phyloP scores from a whole-genome alignment of 2,888 invertebrate species.

The Trachelus iudaicus region DNA sequence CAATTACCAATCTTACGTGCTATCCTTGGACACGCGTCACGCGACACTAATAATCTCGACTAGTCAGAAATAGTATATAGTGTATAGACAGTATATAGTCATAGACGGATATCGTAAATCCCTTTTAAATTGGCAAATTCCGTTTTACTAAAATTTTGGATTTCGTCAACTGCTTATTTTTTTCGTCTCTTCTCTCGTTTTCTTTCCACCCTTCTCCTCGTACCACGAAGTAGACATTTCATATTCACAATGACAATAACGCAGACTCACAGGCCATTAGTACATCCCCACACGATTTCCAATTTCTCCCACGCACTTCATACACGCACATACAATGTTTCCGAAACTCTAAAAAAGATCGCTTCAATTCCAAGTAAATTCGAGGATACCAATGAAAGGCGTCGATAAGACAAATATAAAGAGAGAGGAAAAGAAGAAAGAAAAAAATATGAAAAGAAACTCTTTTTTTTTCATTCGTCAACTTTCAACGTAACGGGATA shows the following conservation, averaged over 20 bases:
- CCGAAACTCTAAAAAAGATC: background rate
- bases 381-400: background rate
- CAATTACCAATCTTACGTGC: background rate
- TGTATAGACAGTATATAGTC: background rate
- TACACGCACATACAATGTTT: background rate
- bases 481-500: background rate
- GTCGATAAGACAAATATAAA: background rate
- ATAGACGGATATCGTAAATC: background rate
- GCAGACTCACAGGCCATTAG: background rate
- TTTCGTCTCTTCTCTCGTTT: background rate
- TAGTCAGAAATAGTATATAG: background rate
- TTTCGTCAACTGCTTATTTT: background rate
- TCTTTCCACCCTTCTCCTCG: background rate
- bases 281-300: background rate
- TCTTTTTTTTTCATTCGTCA: conserved; percentile 9
- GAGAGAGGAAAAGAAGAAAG: background rate
- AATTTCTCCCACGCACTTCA: background rate
- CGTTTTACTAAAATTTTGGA: background rate
- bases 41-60: background rate
- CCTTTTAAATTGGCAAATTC: background rate
- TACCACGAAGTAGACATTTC: background rate
- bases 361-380: conserved; percentile 34
- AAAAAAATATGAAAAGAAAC: background rate
- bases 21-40: background rate
- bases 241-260: background rate